phyloP scores from a whole-genome alignment of 2,113 vertebrate genomes.

The Sialia sialis region DNA sequence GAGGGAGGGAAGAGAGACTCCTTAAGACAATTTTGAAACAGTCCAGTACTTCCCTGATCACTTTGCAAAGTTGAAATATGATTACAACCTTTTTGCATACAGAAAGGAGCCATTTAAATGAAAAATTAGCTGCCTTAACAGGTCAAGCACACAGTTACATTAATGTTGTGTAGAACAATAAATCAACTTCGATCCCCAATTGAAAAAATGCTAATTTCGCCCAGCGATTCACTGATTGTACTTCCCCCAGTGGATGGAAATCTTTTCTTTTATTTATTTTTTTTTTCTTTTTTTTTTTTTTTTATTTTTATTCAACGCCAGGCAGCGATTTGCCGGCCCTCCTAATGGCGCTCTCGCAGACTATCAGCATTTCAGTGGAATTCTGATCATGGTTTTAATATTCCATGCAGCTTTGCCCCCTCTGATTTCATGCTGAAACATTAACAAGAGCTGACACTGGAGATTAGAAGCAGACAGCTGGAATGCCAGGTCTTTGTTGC shows the following conservation, averaged over 20 bases:
- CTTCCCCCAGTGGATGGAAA: constrained; percentile 72
- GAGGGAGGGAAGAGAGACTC: constrained; percentile 13
- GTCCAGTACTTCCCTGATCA: constrained; percentile 71
- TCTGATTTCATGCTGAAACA: constrained; percentile 98
- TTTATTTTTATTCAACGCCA: constrained; percentile 67
- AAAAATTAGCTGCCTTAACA: constrained; percentile 78
- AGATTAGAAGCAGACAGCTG: constrained; percentile 99
- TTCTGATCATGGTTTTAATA: constrained; percentile 93
- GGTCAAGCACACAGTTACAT: constrained; percentile 79
- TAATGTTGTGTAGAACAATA: constrained; percentile 79
- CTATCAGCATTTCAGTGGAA: constrained; percentile 86
- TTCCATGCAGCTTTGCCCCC: constrained; percentile 90
- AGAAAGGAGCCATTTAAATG: constrained; percentile 73
- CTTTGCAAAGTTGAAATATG: constrained; percentile 75
- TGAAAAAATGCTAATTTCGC: constrained; percentile 82
- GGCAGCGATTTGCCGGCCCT: constrained; percentile 73
- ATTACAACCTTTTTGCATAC: constrained; percentile 70
- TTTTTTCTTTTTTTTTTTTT: constrained; percentile 63
- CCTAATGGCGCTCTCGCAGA: constrained; percentile 76
- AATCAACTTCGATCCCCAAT: constrained; percentile 82
- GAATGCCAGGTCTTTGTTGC: constrained; percentile 98
- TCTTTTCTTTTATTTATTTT: constrained; percentile 69
- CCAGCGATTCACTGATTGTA: constrained; percentile 74
- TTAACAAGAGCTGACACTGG: constrained; percentile 98
- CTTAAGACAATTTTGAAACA: constrained; percentile 67